Evolutionary conservation across 1,140 invertebrate species (phyloP), one percentile per base, ranked within the genome.

Genomic region (Cheumatopsyche charites): DNA sequence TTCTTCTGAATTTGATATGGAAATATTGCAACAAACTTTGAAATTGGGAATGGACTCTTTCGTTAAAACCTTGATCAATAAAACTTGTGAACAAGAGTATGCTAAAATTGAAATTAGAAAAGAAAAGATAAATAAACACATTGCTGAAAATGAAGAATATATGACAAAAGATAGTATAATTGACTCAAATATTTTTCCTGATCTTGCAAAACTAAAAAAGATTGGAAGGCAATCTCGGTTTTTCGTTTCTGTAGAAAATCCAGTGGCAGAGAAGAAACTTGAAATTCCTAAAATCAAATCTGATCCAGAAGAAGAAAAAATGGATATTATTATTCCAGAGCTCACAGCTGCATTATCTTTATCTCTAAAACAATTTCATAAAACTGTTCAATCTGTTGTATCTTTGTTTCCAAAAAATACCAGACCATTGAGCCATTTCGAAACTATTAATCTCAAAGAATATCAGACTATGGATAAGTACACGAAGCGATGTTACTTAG

Each of bases 401-500:
- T 74, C 79, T 13, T 63, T 83, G 7, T 85, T 85, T 70, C 83
- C 83, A 0, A 84, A 83, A 73, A 82, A 85, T 43, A 83, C 78
- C n/a, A 63, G 83, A 55, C 83, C 83, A 3, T 72, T 84, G 13
- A 85, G 83, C 47, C 82, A 85, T 72, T 83, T 83, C 0, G 83
- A 85, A 58, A 83, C 80, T 55, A 82, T 81, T 45, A 81, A 76
- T 67, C 62, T 83, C 7, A 83, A 79, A 12, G 75, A 79, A 1
- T 81, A 83, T 76, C 82, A 83, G 26, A 83, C 82, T 0, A 80
- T 85, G 71, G 83, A 85, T 15, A 81, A 81, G 67, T 85, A 85
- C n/a, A 84, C 83, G 0, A 77, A 80, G 26, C 75, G 82, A 25
- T 85, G 83, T 43, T 83, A 83, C 49, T 80, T 83, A 78, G 82